Conservation (phyloP, 1,140 invertebrate genomes). For the Protaetia brevitarsis region DNA sequence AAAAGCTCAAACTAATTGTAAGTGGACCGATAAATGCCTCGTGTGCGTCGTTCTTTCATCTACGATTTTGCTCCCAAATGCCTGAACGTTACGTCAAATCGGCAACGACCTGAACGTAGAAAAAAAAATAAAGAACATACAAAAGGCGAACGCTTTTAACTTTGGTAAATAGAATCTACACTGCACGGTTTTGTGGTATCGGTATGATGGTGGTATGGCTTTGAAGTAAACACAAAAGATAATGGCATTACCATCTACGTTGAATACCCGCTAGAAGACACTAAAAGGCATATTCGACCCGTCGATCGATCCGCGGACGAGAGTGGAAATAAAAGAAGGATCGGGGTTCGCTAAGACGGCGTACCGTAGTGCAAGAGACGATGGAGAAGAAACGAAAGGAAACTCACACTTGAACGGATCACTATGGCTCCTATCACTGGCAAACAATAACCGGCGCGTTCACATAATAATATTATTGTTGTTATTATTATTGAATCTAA, state of each 20-base stretch:
- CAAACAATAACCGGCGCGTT: slow-evolving; percentile 9
- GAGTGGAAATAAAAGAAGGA: not conserved
- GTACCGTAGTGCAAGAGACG: not conserved
- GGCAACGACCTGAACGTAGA: not conserved
- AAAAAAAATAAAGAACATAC: not conserved
- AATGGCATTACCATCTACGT: slow-evolving; percentile 9
- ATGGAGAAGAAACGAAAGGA: not conserved
- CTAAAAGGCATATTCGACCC: not conserved
- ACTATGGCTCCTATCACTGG: not conserved
- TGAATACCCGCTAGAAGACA: not conserved
- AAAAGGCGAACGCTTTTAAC: slow-evolving; percentile 2
- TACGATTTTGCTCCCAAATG: too few relatives aligned
- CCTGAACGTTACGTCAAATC: too few relatives aligned
- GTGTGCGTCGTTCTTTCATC: too few relatives aligned
- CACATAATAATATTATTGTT: slow-evolving; percentile 6
- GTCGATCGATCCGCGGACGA: slow-evolving; percentile 10
- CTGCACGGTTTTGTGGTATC: not conserved
- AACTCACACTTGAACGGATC: slow-evolving; percentile 1
- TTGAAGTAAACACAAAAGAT: slow-evolving; percentile 11
- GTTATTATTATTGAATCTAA: slow-evolving; percentile 15
- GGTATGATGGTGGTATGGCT: not conserved
- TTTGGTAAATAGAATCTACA: slow-evolving; percentile 7
- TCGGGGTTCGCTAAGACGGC: not conserved
- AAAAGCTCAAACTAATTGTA: too few relatives aligned
- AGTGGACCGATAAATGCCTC: too few relatives aligned